phyloP scores from a whole-genome alignment of 2,888 invertebrate species.

The Hecatera dysodea region DNA sequence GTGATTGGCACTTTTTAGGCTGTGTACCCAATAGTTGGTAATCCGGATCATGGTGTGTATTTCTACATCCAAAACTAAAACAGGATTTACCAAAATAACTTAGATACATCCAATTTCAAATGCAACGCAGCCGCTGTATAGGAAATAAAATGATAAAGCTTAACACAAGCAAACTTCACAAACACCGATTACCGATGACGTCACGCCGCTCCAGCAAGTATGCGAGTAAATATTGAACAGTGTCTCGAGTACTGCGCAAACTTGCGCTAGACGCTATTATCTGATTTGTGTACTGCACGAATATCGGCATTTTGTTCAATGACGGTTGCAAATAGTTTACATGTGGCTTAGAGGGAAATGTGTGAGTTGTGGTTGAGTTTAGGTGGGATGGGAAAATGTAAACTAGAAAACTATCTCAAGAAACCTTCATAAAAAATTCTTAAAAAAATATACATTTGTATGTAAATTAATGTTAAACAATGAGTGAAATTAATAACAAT shows the following conservation, averaged over 20 bases:
- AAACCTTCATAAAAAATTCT: too few relatives aligned
- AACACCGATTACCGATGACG: conserved; percentile 65
- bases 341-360: conserved; percentile 40
- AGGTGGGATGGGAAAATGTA: not conserved
- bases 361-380: not conserved
- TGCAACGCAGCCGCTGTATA: not conserved
- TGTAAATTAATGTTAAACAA: too few relatives aligned
- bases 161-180: conserved; percentile 47
- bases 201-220: conserved; percentile 55
- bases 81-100: not conserved
- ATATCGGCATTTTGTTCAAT: conserved; percentile 65
- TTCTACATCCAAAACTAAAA: not conserved
- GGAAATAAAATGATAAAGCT: conserved; percentile 39
- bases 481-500: too few relatives aligned
- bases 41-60: not conserved
- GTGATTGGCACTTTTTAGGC: not conserved
- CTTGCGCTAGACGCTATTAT: conserved; percentile 69
- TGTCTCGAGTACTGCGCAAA: conserved; percentile 80
- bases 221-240: conserved; percentile 79
- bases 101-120: not conserved
- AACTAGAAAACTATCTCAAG: not conserved
- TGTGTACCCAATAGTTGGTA: too few relatives aligned
- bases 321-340: conserved; percentile 55
- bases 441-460: too few relatives aligned
- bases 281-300: conserved; percentile 66